Evolutionary conservation across 2,888 invertebrate genomes (phyloP).

Genomic region (Amitus sp.): DNA sequence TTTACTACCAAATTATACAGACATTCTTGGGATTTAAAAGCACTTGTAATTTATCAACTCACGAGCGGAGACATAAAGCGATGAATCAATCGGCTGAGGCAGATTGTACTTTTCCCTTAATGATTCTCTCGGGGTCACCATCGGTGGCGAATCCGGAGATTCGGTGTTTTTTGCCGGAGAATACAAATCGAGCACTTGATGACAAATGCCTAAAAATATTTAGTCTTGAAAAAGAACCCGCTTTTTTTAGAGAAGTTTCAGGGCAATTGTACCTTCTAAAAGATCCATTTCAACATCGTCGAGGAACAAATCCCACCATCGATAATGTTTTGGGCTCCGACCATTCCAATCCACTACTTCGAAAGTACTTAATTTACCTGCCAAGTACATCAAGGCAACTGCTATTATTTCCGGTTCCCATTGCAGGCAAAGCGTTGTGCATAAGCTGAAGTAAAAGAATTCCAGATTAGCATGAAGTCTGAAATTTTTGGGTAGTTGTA

Average conservation of each 20-base stretch:
- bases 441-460: constrained; percentile 83
- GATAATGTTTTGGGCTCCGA: constrained; percentile 76
- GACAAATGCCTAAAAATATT: constrained; percentile 82
- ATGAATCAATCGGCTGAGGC: constrained; percentile 50
- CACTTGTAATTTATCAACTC: constrained; percentile 12
- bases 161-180: constrained; percentile 74
- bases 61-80: constrained; percentile 44
- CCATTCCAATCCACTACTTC: constrained; percentile 95
- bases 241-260: constrained; percentile 7
- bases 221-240: too few species aligned
- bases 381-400: constrained; percentile 95
- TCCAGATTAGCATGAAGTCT: too few species aligned
- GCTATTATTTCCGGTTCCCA: constrained; percentile 99
- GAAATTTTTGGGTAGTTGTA: too few species aligned
- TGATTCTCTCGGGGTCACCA: constrained; percentile 65
- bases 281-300: constrained; percentile 94
- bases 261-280: constrained; percentile 89
- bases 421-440: constrained; percentile 95
- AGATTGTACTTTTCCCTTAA: constrained; percentile 49
- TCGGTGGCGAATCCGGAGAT: constrained; percentile 77
- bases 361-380: constrained; percentile 95
- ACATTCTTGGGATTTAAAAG: too few species aligned
- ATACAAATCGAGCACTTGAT: constrained; percentile 93
- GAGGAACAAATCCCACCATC: constrained; percentile 99
- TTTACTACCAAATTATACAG: too few species aligned